Evolutionary conservation across 2,888 invertebrate species (phyloP).

Genomic region (Reticulitermes lucifugus): DNA sequence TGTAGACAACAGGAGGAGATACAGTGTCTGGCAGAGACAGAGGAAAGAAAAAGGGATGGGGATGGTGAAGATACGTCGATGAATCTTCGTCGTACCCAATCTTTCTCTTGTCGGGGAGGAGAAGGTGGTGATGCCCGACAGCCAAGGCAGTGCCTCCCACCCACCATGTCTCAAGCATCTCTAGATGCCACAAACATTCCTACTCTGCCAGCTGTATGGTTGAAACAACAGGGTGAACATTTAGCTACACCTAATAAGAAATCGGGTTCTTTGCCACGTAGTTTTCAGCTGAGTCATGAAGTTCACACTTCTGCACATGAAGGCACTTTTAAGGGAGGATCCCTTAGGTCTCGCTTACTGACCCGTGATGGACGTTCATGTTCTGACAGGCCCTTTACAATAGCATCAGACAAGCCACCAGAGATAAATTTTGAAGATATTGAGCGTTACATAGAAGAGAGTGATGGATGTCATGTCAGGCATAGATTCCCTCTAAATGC

Average conservation of each 20-base stretch:
- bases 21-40: constrained; percentile 45
- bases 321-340: not conserved
- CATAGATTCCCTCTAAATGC: constrained; percentile 53
- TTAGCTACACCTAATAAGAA: constrained; percentile 75
- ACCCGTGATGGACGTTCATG: constrained; percentile 65
- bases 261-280: constrained; percentile 82
- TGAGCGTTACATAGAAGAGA: constrained; percentile 65
- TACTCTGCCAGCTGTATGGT: constrained; percentile 77
- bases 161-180: constrained; percentile 50
- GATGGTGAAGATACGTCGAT: constrained; percentile 46
- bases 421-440: constrained; percentile 77
- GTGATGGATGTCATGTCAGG: constrained; percentile 42
- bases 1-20: constrained; percentile 52
- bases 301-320: constrained; percentile 55
- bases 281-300: constrained; percentile 76
- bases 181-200: constrained; percentile 61
- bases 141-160: not conserved
- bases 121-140: not conserved
- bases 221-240: constrained; percentile 77
- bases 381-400: constrained; percentile 76
- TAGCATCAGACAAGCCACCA: constrained; percentile 76
- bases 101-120: constrained; percentile 55
- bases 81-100: constrained; percentile 59
- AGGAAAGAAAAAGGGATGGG: constrained; percentile 35
- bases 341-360: constrained; percentile 31